A percentile compares a stretch with the other conserved stretches of the same genome.
phyloP scores from a whole-genome alignment of 1,140 invertebrate species.

The Macrobrachium nipponense region DNA sequence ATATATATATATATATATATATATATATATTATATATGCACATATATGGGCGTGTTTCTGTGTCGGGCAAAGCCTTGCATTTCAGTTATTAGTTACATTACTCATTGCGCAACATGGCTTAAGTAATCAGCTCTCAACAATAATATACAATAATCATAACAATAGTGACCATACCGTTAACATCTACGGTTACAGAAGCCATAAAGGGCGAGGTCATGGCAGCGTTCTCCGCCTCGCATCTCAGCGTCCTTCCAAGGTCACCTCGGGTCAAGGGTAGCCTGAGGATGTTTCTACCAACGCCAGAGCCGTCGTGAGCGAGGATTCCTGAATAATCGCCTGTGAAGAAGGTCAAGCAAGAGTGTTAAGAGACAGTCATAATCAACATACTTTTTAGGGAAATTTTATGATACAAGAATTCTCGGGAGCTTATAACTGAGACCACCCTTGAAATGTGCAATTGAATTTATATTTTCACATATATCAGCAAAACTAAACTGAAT shows the following conservation, averaged over 20 bases:
- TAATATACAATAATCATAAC: neutral
- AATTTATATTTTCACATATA: too few species aligned
- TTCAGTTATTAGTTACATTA: too few species aligned
- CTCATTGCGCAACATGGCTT: neutral
- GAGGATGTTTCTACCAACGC: slow-evolving; percentile 75
- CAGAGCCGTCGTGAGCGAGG: slow-evolving; percentile 72
- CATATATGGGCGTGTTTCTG: neutral
- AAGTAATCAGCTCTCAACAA: slow-evolving; percentile 27
- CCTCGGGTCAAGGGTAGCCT: slow-evolving; percentile 78
- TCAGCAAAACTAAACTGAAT: too few species aligned
- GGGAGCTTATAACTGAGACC: too few species aligned
- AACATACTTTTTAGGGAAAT: too few species aligned
- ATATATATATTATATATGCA: slow-evolving; percentile 1
- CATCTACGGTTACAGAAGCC: slow-evolving; percentile 78
- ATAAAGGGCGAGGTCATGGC: slow-evolving; percentile 77
- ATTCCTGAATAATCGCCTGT: slow-evolving; percentile 44
- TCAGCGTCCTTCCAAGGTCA: slow-evolving; percentile 81
- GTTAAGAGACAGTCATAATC: neutral
- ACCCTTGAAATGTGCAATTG: too few species aligned
- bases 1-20: neutral
- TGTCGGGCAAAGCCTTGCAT: too few species aligned
- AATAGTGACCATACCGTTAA: slow-evolving; percentile 78
- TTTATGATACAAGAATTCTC: too few species aligned
- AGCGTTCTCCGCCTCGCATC: slow-evolving; percentile 81
- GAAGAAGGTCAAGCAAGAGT: neutral